Conservation (phyloP, 2,797 vertebrate species). For the Sphenodon punctatus region DNA sequence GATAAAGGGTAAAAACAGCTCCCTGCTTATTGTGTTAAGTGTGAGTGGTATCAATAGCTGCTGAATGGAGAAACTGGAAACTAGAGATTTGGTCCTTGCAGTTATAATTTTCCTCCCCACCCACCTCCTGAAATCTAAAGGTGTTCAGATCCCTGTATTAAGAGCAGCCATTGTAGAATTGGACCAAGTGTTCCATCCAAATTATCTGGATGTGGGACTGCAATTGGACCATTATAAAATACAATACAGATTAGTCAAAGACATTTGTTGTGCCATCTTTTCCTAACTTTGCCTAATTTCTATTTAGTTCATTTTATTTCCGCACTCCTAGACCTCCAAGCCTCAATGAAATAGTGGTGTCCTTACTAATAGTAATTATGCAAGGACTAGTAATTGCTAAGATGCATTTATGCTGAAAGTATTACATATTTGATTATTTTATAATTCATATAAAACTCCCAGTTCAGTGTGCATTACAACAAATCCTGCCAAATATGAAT, state of each 20-base stretch:
- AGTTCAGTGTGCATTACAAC: not conserved
- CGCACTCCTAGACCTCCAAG: not conserved
- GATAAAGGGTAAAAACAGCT: not conserved
- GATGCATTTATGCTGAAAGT: not conserved
- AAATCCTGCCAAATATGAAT: not conserved
- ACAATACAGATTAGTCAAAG: not conserved
- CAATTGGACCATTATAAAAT: not conserved
- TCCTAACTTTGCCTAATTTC: too few relatives aligned
- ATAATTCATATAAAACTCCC: not conserved
- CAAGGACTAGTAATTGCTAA: not conserved
- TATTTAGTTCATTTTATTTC: not conserved
- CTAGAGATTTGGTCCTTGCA: not conserved
- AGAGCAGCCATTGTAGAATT: not conserved
- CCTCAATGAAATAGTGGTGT: not conserved
- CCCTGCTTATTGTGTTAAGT: not conserved
- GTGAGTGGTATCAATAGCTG: not conserved
- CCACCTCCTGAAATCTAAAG: not conserved
- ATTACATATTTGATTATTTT: not conserved
- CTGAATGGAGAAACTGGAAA: not conserved
- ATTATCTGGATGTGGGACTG: slow-evolving; percentile 19
- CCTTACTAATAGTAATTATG: not conserved
- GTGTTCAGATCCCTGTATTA: not conserved
- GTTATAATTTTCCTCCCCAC: not conserved
- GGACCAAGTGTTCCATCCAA: not conserved
- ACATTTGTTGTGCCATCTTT: not conserved